A percentile compares a stretch with the other conserved stretches of the same genome.
Conservation (phyloP, 2,797 vertebrate genomes). For the Hybognathus amarus region DNA sequence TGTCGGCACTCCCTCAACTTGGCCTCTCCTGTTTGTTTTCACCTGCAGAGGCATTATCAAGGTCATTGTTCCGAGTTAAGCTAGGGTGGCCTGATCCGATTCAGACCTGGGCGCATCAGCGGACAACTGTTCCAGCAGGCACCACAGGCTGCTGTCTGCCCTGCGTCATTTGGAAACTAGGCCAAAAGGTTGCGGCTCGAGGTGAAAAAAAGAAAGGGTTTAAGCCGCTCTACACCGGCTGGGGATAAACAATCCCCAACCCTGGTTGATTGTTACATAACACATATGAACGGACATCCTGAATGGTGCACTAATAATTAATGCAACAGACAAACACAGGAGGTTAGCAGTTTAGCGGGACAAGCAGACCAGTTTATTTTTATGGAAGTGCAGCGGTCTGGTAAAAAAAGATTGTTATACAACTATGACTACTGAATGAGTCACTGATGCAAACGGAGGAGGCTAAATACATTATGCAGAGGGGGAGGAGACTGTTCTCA, state of each 20-base stretch:
- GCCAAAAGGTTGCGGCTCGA: conserved; percentile 67
- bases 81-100: conserved; percentile 42
- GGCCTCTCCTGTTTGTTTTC: conserved; percentile 30
- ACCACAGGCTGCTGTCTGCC: conserved; percentile 49
- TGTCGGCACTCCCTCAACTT: background rate
- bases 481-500: background rate
- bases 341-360: conserved; percentile 60
- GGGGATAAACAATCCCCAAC: conserved; percentile 50
- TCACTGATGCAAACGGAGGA: background rate
- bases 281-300: background rate
- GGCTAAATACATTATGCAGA: background rate
- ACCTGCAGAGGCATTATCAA: conserved; percentile 19
- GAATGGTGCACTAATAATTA: conserved; percentile 17
- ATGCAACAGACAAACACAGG: background rate
- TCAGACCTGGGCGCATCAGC: conserved; percentile 23
- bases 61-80: conserved; percentile 42
- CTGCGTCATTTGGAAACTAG: conserved; percentile 65
- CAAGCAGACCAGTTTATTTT: background rate
- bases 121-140: conserved; percentile 41
- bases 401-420: conserved; percentile 9
- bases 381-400: background rate
- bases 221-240: conserved; percentile 57
- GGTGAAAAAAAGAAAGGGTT: conserved; percentile 62
- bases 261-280: conserved; percentile 65
- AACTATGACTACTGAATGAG: background rate